Evolutionary conservation across 92 coral and sea anemone species (phyloP), one percentile per base, ranked within the genome.

Genomic region (Siderastrea radians): DNA sequence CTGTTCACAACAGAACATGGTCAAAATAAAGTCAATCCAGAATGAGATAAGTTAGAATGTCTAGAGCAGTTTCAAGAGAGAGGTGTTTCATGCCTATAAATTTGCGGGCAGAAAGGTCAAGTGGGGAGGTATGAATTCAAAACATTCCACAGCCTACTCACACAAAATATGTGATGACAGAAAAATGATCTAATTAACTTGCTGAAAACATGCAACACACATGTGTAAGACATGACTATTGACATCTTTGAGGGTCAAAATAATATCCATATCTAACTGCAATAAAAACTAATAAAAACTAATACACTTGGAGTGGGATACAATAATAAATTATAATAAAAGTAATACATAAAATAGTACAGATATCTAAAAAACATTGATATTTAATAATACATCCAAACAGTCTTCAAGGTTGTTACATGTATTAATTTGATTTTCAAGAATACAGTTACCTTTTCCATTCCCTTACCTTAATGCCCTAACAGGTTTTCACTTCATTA

Each of bases 121-220:
- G 74, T 13, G 68, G 77, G 26, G 55, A 47, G 50, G 69, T 57
- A 54, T 68, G 15, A 46, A 53, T 68, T 81, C 69, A 45, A 71
- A 46, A 81, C 63, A 81, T 81, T 54, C 85, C 55, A 14, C 54
- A 48, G 58, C 7, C 58, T 49, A 50, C 77, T 72, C 77, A 58
- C 77, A 72, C 54, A 72, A 51, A 14, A 7, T 50, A 9, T 38
- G 80, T 13, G 13, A 71, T 71, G 57, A 71, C 57, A 49, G 75
- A 71, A 44, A 71, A 15, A 48, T 48, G 75, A 71, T 67, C 48
- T 6, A 67, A 67, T 5, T 48, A 67, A 38, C 0, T 14, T 61
- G 19, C 66, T 61, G 72, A 67, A 26, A 7, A 38, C 14, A 26
- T 26, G 72, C 2, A 67, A 6, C 72, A 67, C 5, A 26, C 26